phyloP scores from a whole-genome alignment of 2,888 invertebrate species.

The Hypomecis punctinalis region DNA sequence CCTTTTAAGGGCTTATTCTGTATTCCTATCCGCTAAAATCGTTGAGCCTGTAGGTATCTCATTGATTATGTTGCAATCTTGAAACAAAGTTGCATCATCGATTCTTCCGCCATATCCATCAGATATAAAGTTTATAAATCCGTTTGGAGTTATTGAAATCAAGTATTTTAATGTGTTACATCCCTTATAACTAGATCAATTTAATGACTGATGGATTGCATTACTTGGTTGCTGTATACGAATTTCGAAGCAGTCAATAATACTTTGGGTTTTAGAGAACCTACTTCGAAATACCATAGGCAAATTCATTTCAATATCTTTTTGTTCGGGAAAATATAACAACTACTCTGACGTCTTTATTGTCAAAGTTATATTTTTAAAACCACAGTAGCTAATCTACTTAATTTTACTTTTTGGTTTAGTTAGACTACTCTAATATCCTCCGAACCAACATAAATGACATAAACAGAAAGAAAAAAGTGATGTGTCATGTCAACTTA shows the following conservation, averaged over 20 bases:
- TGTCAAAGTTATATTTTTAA: too few relatives aligned
- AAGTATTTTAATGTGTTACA: conserved; percentile 32
- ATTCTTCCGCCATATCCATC: conserved; percentile 22
- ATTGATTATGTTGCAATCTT: neutral
- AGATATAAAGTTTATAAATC: conserved; percentile 25
- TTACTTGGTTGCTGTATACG: conserved; percentile 29
- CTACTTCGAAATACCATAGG: conserved; percentile 21
- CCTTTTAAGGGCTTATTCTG: too few relatives aligned
- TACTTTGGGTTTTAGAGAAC: conserved; percentile 2
- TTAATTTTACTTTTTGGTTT: too few relatives aligned
- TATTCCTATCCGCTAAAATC: too few relatives aligned
- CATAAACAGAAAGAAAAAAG: too few relatives aligned
- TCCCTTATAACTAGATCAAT: conserved; percentile 35
- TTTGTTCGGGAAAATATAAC: conserved; percentile 17
- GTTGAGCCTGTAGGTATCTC: too few relatives aligned
- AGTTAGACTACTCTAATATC: too few relatives aligned
- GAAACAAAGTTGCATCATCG: neutral
- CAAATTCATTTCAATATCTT: conserved; percentile 23
- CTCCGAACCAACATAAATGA: too few relatives aligned
- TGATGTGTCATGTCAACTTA: too few relatives aligned
- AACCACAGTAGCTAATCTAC: too few relatives aligned
- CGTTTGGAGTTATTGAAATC: conserved; percentile 26
- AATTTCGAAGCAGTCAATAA: conserved; percentile 35
- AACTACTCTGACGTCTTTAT: too few relatives aligned
- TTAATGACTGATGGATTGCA: conserved; percentile 29